A percentile compares a stretch with the other conserved stretches of the same genome.
Evolutionary conservation across 2,113 vertebrate genomes (phyloP).

Genomic region (Morone saxatilis): DNA sequence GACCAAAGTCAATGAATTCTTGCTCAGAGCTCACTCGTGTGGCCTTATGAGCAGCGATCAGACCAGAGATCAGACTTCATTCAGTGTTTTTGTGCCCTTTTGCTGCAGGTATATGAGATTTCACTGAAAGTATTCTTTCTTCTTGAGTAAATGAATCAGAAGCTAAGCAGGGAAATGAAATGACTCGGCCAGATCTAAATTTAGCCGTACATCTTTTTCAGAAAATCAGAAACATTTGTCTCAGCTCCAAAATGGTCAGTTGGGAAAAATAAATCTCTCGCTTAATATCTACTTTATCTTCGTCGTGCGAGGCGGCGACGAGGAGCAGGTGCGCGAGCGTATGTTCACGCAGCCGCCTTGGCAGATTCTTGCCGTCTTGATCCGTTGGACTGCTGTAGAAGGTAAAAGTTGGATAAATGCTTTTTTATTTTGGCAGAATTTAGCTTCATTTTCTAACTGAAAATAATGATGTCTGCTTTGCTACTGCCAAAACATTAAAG

Average conservation of each 20-base stretch:
- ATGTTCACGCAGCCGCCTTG: background rate
- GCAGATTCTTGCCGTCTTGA: background rate
- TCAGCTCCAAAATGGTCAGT: background rate
- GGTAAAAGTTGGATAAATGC: slow-evolving; percentile 1
- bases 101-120: background rate
- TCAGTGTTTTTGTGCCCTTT: background rate
- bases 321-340: slow-evolving; percentile 8
- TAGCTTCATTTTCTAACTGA: background rate
- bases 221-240: background rate
- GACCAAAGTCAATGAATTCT: background rate
- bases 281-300: background rate
- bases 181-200: background rate
- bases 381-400: background rate
- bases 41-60: background rate
- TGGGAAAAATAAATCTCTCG: background rate
- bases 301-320: background rate
- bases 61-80: background rate
- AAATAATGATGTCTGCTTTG: background rate
- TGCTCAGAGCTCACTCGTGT: background rate
- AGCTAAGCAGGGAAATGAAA: background rate
- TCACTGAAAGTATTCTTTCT: background rate
- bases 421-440: background rate
- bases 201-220: background rate
- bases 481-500: background rate
- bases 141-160: background rate